Conservation (phyloP, 2,888 invertebrate species). For the Callyntrura sp. region DNA sequence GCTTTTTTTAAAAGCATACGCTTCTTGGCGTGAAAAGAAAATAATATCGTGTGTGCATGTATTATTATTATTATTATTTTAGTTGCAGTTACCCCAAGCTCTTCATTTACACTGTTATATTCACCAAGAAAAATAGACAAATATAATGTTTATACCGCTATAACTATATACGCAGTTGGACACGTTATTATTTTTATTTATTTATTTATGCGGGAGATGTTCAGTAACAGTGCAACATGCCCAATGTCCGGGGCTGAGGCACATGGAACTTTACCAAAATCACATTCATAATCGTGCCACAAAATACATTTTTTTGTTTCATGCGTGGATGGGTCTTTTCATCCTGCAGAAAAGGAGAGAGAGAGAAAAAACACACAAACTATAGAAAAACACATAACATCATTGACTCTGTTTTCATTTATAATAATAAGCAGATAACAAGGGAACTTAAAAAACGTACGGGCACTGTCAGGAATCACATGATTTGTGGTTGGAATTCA, state of each 20-base stretch:
- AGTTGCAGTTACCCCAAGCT: background rate
- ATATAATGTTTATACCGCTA: background rate
- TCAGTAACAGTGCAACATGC: constrained; percentile 60
- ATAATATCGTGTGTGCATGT: background rate
- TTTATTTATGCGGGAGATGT: constrained; percentile 35
- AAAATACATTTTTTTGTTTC: constrained; percentile 81
- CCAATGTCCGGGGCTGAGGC: constrained; percentile 68
- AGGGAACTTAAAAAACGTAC: constrained; percentile 70
- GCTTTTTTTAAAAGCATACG: constrained; percentile 13
- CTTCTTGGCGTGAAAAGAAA: constrained; percentile 1
- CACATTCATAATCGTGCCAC: constrained; percentile 82
- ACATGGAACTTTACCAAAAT: constrained; percentile 79
- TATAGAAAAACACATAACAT: constrained; percentile 61
- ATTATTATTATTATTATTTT: constrained; percentile 27
- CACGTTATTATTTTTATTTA: constrained; percentile 11
- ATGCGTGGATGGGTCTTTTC: constrained; percentile 74
- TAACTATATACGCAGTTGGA: background rate
- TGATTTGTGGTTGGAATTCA: constrained; percentile 74
- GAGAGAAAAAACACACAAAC: constrained; percentile 49
- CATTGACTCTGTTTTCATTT: constrained; percentile 54
- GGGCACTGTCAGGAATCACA: constrained; percentile 69
- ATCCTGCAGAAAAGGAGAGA: constrained; percentile 50
- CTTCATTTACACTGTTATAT: background rate
- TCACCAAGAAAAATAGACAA: background rate
- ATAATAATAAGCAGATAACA: constrained; percentile 65